Evolutionary conservation across 1,140 invertebrate genomes (phyloP).

Genomic region (Formica selysi): DNA sequence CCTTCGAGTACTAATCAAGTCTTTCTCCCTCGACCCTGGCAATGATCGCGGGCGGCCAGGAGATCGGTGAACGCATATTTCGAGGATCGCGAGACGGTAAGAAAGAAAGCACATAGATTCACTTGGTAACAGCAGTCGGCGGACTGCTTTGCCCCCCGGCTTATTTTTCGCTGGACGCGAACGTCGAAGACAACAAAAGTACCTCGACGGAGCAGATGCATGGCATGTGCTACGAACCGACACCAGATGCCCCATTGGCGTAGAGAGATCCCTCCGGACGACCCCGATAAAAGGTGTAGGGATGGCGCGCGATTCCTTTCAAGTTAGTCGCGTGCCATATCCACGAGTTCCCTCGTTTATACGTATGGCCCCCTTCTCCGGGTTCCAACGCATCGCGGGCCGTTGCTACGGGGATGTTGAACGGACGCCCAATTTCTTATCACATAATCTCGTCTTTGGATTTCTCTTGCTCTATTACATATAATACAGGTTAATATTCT

Average conservation of each 20-base stretch:
- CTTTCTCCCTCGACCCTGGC: background rate
- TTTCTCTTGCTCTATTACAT: background rate
- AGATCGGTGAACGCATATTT: background rate
- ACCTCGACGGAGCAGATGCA: conserved; percentile 83
- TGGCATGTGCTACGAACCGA: conserved; percentile 85
- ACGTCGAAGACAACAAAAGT: conserved; percentile 83
- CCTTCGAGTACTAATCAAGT: background rate
- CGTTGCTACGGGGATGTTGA: conserved; percentile 8
- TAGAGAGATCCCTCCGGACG: conserved; percentile 76
- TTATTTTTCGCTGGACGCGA: conserved; percentile 76
- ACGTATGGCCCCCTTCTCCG: background rate
- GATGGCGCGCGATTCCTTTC: conserved; percentile 65
- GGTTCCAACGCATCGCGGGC: background rate
- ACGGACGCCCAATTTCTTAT: background rate
- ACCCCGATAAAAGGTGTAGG: conserved; percentile 69
- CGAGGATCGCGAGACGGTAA: conserved; percentile 24
- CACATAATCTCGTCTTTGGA: background rate
- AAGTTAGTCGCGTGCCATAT: conserved; percentile 76
- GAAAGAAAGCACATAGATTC: conserved; percentile 69
- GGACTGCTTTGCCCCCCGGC: conserved; percentile 45
- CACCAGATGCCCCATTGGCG: conserved; percentile 86
- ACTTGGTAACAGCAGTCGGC: conserved; percentile 79
- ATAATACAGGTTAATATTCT: background rate
- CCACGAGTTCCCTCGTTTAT: background rate
- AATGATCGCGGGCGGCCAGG: background rate